A percentile compares a stretch with the other conserved stretches of the same genome.
These are phyloP conservation scores for Epinotia demarniana DNA, from an alignment of 2,888 invertebrate genomes.

Conservation along the genomic window DNA sequence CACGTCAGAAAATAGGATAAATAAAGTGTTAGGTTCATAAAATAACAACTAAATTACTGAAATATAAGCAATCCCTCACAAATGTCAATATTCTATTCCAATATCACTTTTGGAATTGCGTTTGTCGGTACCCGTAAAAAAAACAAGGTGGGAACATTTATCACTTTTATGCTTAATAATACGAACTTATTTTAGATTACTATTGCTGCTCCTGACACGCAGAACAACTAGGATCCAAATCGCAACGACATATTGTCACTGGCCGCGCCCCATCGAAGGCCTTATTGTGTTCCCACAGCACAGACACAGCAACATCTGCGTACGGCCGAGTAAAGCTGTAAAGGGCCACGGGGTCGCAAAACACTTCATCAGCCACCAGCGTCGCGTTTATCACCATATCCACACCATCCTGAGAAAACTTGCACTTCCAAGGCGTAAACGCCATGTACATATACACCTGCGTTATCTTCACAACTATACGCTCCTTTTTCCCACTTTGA, in stretches of 20 bases:
- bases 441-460: conserved; percentile 76
- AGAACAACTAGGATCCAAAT: conserved; percentile 62
- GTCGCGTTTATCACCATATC: conserved; percentile 59
- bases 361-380: conserved; percentile 64
- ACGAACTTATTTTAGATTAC: background rate
- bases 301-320: conserved; percentile 61
- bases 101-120: too few relatives aligned
- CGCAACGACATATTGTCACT: conserved; percentile 68
- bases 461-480: conserved; percentile 66
- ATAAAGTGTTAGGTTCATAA: too few relatives aligned
- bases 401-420: conserved; percentile 56
- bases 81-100: too few relatives aligned
- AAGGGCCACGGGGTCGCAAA: conserved; percentile 64
- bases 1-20: too few relatives aligned
- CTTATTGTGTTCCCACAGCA: conserved; percentile 70
- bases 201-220: conserved; percentile 56
- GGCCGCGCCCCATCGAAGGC: conserved; percentile 65
- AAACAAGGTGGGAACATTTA: too few relatives aligned
- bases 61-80: too few relatives aligned
- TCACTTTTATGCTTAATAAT: conserved; percentile 3
- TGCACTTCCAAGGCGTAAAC: conserved; percentile 75
- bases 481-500: conserved; percentile 63
- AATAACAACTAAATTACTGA: too few relatives aligned
- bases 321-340: conserved; percentile 60
- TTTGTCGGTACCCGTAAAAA: too few relatives aligned